Evolutionary conservation across 1,140 invertebrate genomes (phyloP), one percentile per base, ranked within the genome.

Genomic region (Thaumetopoea pityocampa): DNA sequence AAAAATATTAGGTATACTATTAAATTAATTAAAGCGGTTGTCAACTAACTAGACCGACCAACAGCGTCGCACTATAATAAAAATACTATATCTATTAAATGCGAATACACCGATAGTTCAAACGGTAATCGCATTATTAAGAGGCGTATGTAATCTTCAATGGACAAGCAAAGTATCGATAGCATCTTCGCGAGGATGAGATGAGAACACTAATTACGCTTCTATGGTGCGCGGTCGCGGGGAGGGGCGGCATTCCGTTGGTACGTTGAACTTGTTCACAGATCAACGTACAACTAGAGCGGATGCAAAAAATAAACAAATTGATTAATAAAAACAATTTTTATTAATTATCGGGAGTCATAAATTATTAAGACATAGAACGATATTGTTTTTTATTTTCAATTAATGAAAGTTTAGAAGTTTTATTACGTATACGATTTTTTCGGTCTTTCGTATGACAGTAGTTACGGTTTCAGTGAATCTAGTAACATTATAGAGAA

Each of bases 141-240:
- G 32, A 20, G 15, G 37, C 27, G 17, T 41, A 32, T 7, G 37
- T 38, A 36, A 32, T 35, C 17, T 24, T 58, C 51, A 53, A 66
- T 57, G 47, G 46, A 50, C 33, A 28, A 22, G 24, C 19, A 20
- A 38, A 17, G 16, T 20, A 9, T 32, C 38, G 43, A 51, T 46
- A 47, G 51, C 40, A 50, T 57, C 47, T 43, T 50, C 15, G 44
- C 41, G 45, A 36, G 35, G 57, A 51, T 56, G 51, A 58, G 71
- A 76, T 76, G 69, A 67, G 67, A 66, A 60, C 65, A 66, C 71
- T 79, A 76, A 79, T 79, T 79, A 79, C 64, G 74, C 67, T 68
- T 68, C 68, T 73, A 70, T 67, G 69, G 37, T 41, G 49, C 49
- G 61, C 58, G 55, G 11, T 10, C 59, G 50, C 51, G 57, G 56